phyloP scores from a whole-genome alignment of 64 coral and sea anemone species.

The Actinia tenebrosa region DNA sequence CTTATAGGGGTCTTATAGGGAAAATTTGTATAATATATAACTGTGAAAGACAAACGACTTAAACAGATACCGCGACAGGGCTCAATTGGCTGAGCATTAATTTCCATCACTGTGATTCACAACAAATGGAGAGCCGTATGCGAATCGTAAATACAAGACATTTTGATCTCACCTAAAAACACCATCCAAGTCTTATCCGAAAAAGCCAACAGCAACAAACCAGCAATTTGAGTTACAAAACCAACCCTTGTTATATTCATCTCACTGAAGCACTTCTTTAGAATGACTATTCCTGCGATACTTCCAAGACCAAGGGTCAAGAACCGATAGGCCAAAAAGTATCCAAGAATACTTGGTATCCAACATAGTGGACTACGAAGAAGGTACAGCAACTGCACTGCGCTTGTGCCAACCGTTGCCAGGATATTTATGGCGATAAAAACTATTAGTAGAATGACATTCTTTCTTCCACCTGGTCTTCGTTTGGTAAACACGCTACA shows the following conservation, averaged over 20 bases:
- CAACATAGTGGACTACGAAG: constrained; percentile 72
- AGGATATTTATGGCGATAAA: constrained; percentile 40
- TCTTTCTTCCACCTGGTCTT: constrained; percentile 36
- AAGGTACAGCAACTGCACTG: constrained; percentile 58
- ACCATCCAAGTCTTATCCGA: constrained; percentile 71
- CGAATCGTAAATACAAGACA: too few relatives aligned
- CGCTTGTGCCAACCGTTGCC: constrained; percentile 30
- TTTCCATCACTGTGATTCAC: too few relatives aligned
- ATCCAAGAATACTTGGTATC: constrained; percentile 57
- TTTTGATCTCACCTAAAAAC: constrained; percentile 54
- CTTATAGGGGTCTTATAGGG: too few relatives aligned
- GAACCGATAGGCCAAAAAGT: constrained; percentile 62
- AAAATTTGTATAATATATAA: too few relatives aligned
- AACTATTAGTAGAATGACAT: constrained; percentile 29
- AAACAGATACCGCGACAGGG: too few relatives aligned
- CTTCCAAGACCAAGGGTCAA: constrained; percentile 57
- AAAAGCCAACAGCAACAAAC: constrained; percentile 67
- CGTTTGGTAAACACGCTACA: constrained; percentile 41
- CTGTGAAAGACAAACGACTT: too few relatives aligned
- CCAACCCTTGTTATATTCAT: constrained; percentile 52
- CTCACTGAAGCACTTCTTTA: constrained; percentile 54
- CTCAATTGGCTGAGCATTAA: too few relatives aligned
- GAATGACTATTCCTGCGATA: constrained; percentile 30
- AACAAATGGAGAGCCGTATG: too few relatives aligned
- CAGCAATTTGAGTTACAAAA: constrained; percentile 43